phyloP scores from a whole-genome alignment of 2,888 invertebrate species.

The Heliconius cydno region DNA sequence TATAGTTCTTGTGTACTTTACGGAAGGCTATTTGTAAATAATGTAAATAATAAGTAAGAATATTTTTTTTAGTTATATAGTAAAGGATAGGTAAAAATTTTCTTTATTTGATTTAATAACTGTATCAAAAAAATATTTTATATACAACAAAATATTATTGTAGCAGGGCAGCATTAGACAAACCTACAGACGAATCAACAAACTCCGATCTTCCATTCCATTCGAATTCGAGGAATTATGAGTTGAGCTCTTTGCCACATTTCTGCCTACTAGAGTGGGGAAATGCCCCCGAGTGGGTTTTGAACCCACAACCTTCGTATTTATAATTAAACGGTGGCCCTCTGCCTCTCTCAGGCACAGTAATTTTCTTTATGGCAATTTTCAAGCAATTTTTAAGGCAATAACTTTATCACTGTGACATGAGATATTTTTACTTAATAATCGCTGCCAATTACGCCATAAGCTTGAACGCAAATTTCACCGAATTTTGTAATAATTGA shows the following conservation, averaged over 20 bases:
- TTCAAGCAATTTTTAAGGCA: constrained; percentile 39
- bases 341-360: not conserved
- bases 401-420: constrained; percentile 57
- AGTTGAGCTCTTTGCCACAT: no score
- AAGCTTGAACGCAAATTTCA: constrained; percentile 15
- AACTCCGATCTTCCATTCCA: no score
- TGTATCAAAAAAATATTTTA: no score
- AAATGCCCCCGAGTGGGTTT: not conserved
- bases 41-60: not conserved
- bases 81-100: no score
- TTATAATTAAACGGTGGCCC: not conserved
- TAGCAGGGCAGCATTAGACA: no score
- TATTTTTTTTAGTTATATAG: no score
- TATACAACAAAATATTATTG: no score
- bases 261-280: no score
- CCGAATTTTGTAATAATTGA: constrained; percentile 3
- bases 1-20: not conserved
- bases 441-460: constrained; percentile 61
- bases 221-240: no score
- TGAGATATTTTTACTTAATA: constrained; percentile 68
- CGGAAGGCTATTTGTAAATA: not conserved
- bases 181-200: no score
- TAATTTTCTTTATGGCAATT: constrained; percentile 3
- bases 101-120: no score
- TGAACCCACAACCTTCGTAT: not conserved